Base-by-base conservation (phyloP, 2,888 invertebrate genomes). In the Lumbricus terrestris region DNA sequence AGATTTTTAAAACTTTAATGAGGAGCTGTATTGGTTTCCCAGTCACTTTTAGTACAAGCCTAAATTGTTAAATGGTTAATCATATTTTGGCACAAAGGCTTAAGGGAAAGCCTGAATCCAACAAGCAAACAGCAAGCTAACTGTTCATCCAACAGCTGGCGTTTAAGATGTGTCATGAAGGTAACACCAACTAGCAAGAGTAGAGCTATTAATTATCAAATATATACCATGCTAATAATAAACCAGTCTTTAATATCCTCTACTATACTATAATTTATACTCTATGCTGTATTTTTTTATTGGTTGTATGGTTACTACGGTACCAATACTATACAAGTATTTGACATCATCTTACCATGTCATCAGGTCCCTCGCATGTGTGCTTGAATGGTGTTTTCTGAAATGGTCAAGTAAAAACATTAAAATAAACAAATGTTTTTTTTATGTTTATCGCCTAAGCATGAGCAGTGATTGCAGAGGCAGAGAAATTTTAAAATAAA, bases 291-390 rank as follows among this genome's bases (percentile, higher is more conserved):
- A 47, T 47, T 47, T n/a, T n/a, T n/a, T n/a, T n/a, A n/a, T n/a
- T n/a, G n/a, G n/a, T n/a, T n/a, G n/a, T n/a, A n/a, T n/a, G n/a
- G n/a, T n/a, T n/a, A n/a, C 13, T 13, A 15, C 47, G 11, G 38
- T 38, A 38, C 47, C 47, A 47, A 15, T 47, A 18, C 47, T 18
- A 15, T 47, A 47, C 16, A 16, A 18, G 47, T 16, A 15, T 47
- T 47, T n/a, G n/a, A n/a, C n/a, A n/a, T n/a, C 34, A 23, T 93
- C 96, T 96, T 95, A 98, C 98, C 98, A 99, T 99, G 95, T 99
- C 98, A 95, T 99, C 99, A 92, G 98, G 98, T 93, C 99, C 99
- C 96, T 99, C 99, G 96, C 98, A 98, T 92, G 98, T 97, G 96
- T 99, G 99, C 95, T 97, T 97, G 95, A 98, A 99, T 94, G 97